Evolutionary conservation across 1,140 invertebrate species (phyloP), one percentile per base, ranked within the genome.

Genomic region (Hylaeus anthracinus): DNA sequence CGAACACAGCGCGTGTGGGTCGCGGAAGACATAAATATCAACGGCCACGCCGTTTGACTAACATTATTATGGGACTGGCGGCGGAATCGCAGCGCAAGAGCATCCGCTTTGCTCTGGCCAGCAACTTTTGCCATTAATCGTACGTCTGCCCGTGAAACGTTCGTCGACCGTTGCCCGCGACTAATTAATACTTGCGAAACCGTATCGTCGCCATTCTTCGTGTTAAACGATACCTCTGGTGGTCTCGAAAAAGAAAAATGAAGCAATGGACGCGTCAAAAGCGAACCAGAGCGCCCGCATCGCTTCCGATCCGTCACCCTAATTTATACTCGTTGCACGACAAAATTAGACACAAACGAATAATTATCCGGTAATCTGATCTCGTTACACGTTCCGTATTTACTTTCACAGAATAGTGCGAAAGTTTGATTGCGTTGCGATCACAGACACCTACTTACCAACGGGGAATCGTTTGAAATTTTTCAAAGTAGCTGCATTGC

Each of bases 1-100:
- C 12, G 60, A 53, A 56, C 51, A 56, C 56, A 77, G 83, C 77
- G 81, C 70, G 72, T 76, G 74, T 72, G 78, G 72, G 74, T 0
- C 81, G 79, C 84, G 82, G 84, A 86, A 81, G 72, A 63, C 80
- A 83, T 86, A 86, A 83, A 83, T 84, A 80, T 74, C 70, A 66
- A 71, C 69, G 77, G 86, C 79, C 60, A 67, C 66, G 74, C 72
- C 77, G 81, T 56, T n/a, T 15, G 67, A 61, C 58, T 79, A 79
- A 79, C 60, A 67, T 72, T 72, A 72, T 79, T 79, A 88, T 83
- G 72, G 79, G 71, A 84, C 76, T 81, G 74, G 67, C 72, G 75
- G 64, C 74, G 79, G 81, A 6, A 58, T 66, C 73, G 75, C 56
- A 48, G 58, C 45, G 48, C 45, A 26, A 55, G 48, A 69, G 66